Base-by-base conservation (phyloP, 92 coral and sea anemone species). In the Epizoanthus fatuus region DNA sequence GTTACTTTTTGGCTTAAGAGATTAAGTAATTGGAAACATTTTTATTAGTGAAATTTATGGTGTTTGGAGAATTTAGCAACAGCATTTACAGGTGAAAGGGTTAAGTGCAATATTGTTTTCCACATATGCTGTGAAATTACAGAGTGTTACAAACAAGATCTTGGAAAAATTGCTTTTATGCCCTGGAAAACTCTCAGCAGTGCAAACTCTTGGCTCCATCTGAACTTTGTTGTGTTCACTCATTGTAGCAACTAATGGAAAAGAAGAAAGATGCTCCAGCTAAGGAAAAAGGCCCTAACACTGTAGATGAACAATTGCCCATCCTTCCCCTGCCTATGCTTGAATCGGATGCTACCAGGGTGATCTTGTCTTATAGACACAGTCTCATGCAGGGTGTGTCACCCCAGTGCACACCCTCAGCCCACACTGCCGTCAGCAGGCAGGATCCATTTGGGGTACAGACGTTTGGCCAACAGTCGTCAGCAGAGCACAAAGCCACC, bases 301-400 rank as follows among this genome's bases (percentile, higher is more conserved):
- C 22, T 38, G 82, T 39, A 60, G 39, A 51, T 15, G 64, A 81
- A 37, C 65, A 65, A 22, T 92, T 96, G 37, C 96, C 99, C 10
- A 66, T 93, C 49, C 86, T 96, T 64, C 99, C 99, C 3, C 85
- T 96, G 32, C 99, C 99, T 2, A 80, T 87, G 72, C 79, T 94
- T 7, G 92, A 89, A 11, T 88, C 94, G 10, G 90, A 89, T 71
- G 90, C 92, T 2, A 93, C 99, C 12, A 80, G 93, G 80, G 84
- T 94, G 2, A 96, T 96, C 45, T 92, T 92, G 45, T 87, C 93
- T 39, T 96, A 96, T 69, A 81, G 87, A 52, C 86, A 83, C 14
- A 77, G 85, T 39, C 65, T 69, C 40, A 40, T 72, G 52, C 81
- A 71, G 63, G 74, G 89, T 14, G 77, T 49, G 67, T 73, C 87